These are phyloP conservation scores for Diloba caeruleocephala DNA, from an alignment of 2,888 invertebrate genomes.

Conservation along the genomic window DNA sequence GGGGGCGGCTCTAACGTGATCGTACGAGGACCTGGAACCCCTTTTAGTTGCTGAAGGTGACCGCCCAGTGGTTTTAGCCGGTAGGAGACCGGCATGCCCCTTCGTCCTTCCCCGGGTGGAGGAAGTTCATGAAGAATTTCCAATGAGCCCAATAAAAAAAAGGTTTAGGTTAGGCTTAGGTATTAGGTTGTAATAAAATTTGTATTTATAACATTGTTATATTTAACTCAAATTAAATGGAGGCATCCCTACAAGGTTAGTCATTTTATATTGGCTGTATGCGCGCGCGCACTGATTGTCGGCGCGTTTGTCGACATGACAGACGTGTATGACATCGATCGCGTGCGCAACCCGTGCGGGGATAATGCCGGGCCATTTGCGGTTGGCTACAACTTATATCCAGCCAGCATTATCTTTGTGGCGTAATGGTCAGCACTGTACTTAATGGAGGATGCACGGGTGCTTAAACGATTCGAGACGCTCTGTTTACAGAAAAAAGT, in stretches of 20 bases:
- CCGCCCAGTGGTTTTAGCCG: no score
- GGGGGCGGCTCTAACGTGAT: no score
- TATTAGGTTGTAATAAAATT: no score
- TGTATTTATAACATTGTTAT: no score
- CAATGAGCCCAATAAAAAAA: no score
- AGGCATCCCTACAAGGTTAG: not conserved
- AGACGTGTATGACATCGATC: conserved; percentile 65
- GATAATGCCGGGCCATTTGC: conserved; percentile 77
- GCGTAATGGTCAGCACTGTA: conserved; percentile 58
- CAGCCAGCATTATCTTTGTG: conserved; percentile 53
- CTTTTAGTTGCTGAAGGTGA: no score
- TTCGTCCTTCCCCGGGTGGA: no score
- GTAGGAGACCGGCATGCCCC: no score
- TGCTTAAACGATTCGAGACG: conserved; percentile 47
- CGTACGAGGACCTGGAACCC: no score
- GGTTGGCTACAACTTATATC: conserved; percentile 70
- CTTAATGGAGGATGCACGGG: conserved; percentile 55
- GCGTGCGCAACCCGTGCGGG: conserved; percentile 72
- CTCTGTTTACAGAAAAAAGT: conserved; percentile 35
- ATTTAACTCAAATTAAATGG: no score
- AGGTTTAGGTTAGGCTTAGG: no score
- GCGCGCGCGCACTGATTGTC: conserved; percentile 28
- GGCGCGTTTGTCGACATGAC: conserved; percentile 27
- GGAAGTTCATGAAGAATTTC: no score
- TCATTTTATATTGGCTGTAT: conserved; percentile 20